Base-by-base conservation (phyloP, 1,140 invertebrate genomes). In the Helicoverpa armigera region DNA sequence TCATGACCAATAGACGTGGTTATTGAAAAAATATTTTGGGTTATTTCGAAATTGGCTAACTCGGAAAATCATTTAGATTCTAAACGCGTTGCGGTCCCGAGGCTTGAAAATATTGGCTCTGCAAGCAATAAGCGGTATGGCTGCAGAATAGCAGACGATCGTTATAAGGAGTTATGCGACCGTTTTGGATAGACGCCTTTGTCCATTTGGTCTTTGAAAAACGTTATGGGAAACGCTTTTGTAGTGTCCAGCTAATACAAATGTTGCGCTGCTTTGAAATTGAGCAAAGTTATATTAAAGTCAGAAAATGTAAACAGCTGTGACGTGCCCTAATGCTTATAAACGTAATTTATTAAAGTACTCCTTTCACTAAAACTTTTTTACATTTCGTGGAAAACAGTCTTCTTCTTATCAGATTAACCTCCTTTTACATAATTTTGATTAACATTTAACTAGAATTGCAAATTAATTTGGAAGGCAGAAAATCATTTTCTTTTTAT, bases 91-190 rank as follows among this genome's bases (percentile, higher is more conserved):
- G 73, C 83, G 74, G 58, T 83, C 82, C 80, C 72, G 82, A 77
- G 79, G 81, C 74, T 86, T 85, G 83, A 88, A 88, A 87, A 88
- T 88, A 88, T 88, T 87, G 85, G 84, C 81, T 83, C 81, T 70
- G 82, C 80, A 82, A 76, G 85, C 85, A 86, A 85, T 88, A 83
- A 86, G 75, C 81, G 82, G 79, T 81, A 86, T 85, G 82, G 81
- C 82, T 80, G 82, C 79, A 82, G 82, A 84, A 82, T 84, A 87
- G 85, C 86, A 83, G 78, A 86, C 80, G 82, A 82, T 84, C 82
- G 83, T 86, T 87, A 82, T 79, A 63, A 79, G 76, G 54, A 79
- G 63, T 77, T 67, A 77, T 77, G 61, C 58, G 75, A 77, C 50
- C 61, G 51, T 67, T 77, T 77, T 51, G 61, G 75, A 67, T 67